Evolutionary conservation across 2,888 invertebrate species (phyloP).

Genomic region (Oeneis ivallda): DNA sequence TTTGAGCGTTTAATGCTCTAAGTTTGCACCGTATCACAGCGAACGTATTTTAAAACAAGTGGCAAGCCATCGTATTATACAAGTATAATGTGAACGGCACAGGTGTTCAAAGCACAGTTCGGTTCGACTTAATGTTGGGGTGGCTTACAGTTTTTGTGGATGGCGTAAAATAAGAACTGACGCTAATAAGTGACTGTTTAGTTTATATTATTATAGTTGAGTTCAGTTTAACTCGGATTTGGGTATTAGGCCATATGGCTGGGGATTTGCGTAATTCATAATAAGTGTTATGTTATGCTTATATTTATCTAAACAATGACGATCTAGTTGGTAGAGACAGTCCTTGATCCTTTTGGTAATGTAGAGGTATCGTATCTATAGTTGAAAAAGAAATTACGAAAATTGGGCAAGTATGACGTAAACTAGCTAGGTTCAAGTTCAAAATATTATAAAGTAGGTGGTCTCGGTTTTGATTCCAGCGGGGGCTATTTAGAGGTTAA

Average conservation of each 20-base stretch:
- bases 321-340: too few species aligned
- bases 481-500: too few species aligned
- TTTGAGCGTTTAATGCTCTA: background rate
- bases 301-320: background rate
- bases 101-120: slow-evolving; percentile 60
- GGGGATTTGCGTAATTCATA: slow-evolving; percentile 19
- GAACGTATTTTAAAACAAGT: slow-evolving; percentile 48
- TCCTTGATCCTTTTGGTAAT: too few species aligned
- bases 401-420: too few species aligned
- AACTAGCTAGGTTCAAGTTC: too few species aligned
- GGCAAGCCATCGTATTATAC: slow-evolving; percentile 58
- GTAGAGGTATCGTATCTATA: too few species aligned
- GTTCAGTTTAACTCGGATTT: slow-evolving; percentile 35
- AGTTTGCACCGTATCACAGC: slow-evolving; percentile 40
- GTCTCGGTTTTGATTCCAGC: too few species aligned
- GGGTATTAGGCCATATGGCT: slow-evolving; percentile 27
- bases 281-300: background rate
- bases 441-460: too few species aligned
- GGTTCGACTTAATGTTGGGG: slow-evolving; percentile 56
- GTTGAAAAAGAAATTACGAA: too few species aligned
- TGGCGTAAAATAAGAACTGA: slow-evolving; percentile 69
- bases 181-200: slow-evolving; percentile 74
- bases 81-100: slow-evolving; percentile 69
- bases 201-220: slow-evolving; percentile 45
- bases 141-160: slow-evolving; percentile 65